Evolutionary conservation across 2,113 vertebrate species (phyloP).

Genomic region (Prunella himalayana): DNA sequence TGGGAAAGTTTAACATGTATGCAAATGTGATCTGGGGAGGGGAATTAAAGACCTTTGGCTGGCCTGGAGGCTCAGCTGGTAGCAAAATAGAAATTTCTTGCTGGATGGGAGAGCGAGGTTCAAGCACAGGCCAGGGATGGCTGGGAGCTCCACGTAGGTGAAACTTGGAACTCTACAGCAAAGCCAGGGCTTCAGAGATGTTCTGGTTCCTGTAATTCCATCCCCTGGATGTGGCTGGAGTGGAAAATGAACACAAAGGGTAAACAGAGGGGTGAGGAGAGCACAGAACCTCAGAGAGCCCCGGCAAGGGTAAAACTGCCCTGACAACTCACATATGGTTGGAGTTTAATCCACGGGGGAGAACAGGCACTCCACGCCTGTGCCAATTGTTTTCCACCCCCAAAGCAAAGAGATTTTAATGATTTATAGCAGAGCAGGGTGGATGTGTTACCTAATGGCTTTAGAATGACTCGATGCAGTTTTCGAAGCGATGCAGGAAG

Average conservation of each 20-base stretch:
- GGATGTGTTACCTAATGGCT: conserved; percentile 4
- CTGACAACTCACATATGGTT: background rate
- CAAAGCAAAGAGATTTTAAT: background rate
- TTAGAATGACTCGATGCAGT: background rate
- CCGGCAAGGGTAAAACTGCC: background rate
- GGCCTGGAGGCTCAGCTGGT: conserved; percentile 58
- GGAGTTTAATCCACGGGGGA: background rate
- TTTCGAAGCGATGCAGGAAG: background rate
- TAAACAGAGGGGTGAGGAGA: background rate
- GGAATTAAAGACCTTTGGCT: conserved; percentile 58
- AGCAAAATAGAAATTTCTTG: background rate
- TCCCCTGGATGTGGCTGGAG: background rate
- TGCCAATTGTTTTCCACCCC: conserved; percentile 7
- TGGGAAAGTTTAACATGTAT: conserved; percentile 5
- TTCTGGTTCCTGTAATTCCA: background rate
- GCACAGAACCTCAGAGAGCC: background rate
- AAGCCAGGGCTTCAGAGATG: background rate
- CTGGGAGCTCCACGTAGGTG: background rate
- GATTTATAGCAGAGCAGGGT: conserved; percentile 17
- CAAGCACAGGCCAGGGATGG: conserved; percentile 1
- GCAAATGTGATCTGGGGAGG: background rate
- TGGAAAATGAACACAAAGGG: background rate
- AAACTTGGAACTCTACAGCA: background rate
- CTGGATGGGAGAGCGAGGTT: background rate
- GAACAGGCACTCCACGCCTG: background rate